Evolutionary conservation across 2,797 vertebrate genomes (phyloP).

Genomic region (Sebastes hubbsi): DNA sequence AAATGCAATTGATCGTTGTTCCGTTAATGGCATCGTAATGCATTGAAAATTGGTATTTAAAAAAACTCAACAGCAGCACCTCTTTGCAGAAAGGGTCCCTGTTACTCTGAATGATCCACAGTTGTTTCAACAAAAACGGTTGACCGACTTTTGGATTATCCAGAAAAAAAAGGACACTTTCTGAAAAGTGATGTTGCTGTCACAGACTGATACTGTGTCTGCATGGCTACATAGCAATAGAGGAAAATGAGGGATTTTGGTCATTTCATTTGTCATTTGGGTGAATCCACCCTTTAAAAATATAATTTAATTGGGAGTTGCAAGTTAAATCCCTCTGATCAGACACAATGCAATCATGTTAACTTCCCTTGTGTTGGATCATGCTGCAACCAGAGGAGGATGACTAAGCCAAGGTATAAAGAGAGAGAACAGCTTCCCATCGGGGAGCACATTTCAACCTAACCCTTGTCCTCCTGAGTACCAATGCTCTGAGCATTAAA

Average conservation of each 20-base stretch:
- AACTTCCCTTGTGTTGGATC: no score
- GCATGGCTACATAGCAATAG: no score
- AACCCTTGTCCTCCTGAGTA: no score
- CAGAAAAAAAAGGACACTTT: neutral
- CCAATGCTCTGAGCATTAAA: no score
- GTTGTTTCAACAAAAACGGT: neutral
- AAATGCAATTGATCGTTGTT: constrained; percentile 16
- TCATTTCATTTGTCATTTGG: no score
- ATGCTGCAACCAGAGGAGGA: no score
- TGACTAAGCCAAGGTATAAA: neutral
- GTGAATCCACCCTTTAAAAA: no score
- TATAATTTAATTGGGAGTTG: no score
- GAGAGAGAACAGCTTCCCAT: neutral
- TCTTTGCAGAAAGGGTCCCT: neutral
- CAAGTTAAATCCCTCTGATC: no score
- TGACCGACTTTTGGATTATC: neutral
- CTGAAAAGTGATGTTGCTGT: neutral
- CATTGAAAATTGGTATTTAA: neutral
- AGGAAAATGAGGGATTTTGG: no score
- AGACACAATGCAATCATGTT: no score
- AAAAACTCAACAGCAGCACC: neutral
- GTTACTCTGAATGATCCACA: neutral
- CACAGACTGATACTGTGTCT: no score
- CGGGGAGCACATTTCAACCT: neutral
- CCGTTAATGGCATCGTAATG: neutral